Evolutionary conservation across 2,888 invertebrate genomes (phyloP), one percentile per base, ranked within the genome.

Genomic region (Eupsilia transversa): DNA sequence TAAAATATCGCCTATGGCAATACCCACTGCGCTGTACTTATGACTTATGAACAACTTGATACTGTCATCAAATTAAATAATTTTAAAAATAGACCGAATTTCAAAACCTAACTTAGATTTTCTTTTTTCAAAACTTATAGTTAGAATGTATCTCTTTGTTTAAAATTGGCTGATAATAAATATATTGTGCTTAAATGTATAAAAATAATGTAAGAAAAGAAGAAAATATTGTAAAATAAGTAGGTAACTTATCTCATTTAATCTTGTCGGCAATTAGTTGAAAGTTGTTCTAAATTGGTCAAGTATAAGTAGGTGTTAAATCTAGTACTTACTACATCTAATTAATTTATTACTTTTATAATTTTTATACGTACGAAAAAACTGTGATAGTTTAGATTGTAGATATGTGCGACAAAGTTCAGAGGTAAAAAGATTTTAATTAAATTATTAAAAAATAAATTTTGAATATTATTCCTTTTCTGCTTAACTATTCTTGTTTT

Each of bases 311-410:
- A 77, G 77, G 75, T 80, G 60, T 70, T 76, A 80, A 83, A 83
- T 78, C 59, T 83, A 85, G 76, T 75, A 86, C 77, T 85, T 74
- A 86, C 78, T 86, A 86, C 85, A 77, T 81, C 69, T 83, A 81
- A 89, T 89, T 89, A 88, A 90, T 90, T 92, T 89, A 89, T 87
- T 88, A 90, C 80, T 89, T 91, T 91, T 92, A 89, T 91, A 92
- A 92, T 91, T 91, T 92, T 92, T 91, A 89, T 93, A 93, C 90
- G 90, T 87, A 88, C 76, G 78, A 87, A 91, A 89, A 90, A 94
- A 92, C 95, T 96, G 96, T 96, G 95, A 96, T 96, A 95, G 96
- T 89, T 90, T 95, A 95, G 94, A 91, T 87, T 83, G 88, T 91
- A 93, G 91, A 89, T 82, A 89, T 82, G 86, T 89, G 89, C 86